phyloP scores from a whole-genome alignment of 2,888 invertebrate genomes.

The Diarsia rubi region DNA sequence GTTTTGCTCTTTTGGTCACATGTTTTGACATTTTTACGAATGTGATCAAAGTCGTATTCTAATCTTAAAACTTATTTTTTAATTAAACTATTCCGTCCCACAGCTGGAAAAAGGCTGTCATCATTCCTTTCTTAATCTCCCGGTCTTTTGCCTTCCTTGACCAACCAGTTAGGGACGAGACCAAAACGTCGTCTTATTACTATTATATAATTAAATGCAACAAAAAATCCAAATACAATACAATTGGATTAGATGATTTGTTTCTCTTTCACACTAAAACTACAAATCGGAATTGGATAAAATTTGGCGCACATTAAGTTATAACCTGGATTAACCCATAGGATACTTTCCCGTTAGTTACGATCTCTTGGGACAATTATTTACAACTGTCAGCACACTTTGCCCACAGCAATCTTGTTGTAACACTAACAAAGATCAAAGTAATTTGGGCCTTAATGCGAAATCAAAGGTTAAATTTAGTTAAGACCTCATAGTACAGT shows the following conservation, averaged over 20 bases:
- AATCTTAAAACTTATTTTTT: no score
- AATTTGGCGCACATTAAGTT: background rate
- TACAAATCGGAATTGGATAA: background rate
- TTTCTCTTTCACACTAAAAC: background rate
- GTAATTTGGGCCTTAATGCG: background rate
- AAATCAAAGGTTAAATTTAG: background rate
- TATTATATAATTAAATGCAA: no score
- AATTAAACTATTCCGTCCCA: no score
- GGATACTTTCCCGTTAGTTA: background rate
- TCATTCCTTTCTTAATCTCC: no score
- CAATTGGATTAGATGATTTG: no score
- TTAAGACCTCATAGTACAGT: background rate
- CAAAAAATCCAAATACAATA: no score
- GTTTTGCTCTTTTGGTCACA: background rate
- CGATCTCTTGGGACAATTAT: background rate
- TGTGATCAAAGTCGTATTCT: background rate
- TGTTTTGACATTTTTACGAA: background rate
- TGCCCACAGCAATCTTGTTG: background rate
- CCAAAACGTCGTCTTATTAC: background rate
- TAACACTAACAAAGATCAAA: background rate
- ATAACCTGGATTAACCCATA: background rate
- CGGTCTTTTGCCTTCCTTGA: no score
- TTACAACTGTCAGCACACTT: background rate
- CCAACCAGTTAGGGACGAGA: no score
- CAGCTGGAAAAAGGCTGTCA: no score